Evolutionary conservation across 1,140 invertebrate genomes (phyloP).

Genomic region (Brachionus koreanus): DNA sequence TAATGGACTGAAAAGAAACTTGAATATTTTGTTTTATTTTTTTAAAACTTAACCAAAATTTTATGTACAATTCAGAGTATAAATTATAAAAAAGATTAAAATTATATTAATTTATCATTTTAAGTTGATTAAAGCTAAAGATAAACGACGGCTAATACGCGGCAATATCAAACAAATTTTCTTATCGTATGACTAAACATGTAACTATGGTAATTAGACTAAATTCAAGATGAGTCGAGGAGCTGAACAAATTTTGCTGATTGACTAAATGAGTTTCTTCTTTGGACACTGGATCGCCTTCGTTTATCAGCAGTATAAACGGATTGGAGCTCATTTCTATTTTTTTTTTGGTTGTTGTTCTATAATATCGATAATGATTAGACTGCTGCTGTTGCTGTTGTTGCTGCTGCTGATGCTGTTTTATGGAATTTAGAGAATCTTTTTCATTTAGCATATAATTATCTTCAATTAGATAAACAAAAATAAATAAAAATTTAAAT

Average conservation of each 20-base stretch:
- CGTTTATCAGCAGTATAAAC: neutral
- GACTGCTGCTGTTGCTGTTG: neutral
- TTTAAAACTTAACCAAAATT: neutral
- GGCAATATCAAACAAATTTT: neutral
- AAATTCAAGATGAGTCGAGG: neutral
- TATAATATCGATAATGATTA: neutral
- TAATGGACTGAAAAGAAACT: neutral
- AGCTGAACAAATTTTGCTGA: neutral
- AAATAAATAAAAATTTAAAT: neutral
- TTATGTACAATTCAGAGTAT: neutral
- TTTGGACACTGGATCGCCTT: neutral
- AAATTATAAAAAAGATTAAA: slow-evolving; percentile 1
- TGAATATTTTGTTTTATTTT: neutral
- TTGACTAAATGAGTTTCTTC: neutral
- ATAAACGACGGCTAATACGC: slow-evolving; percentile 3
- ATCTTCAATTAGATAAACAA: neutral
- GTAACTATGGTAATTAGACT: neutral
- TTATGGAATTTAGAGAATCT: neutral
- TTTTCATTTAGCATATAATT: neutral
- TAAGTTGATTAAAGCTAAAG: neutral
- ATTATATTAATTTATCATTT: neutral
- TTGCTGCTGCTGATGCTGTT: neutral
- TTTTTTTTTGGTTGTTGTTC: neutral
- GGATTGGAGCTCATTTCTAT: neutral
- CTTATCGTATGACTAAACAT: neutral